Evolutionary conservation across 2,797 vertebrate genomes (phyloP), one percentile per base, ranked within the genome.

Genomic region (Urosaurus nigricauda): DNA sequence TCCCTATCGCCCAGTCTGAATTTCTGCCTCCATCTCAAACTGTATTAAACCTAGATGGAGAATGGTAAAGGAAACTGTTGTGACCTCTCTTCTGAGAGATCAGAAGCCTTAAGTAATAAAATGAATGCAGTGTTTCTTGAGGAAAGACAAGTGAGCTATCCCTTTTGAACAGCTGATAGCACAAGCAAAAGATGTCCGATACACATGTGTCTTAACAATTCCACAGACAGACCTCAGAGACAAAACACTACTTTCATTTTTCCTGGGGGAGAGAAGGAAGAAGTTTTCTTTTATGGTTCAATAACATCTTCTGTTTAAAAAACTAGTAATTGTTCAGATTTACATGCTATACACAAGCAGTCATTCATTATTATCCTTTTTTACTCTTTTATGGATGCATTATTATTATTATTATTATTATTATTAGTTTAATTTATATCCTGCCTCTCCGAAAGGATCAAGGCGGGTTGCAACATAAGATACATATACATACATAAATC

Each of bases 21-120:
- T 87, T 89, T 83, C 70, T 32, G 74, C 88, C 92, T 40, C 93
- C 91, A 92, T 94, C 93, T 93, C 94, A 95, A 96, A 90, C 91
- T 91, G 93, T 87, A 93, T 92, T 85, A 90, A 84, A 86, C 74
- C 92, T 87, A 91, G 92, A 40, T 90, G 79, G 90, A 92, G 87
- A 74, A 87, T 89, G 88, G 83, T 53, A 87, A 90, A 92, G 82
- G 89, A 83, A 63, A 88, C 56, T 17, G 68, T 63, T 77, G 26
- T 74, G 40, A 77, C 86, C 73, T n/a, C 53, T 86, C 83, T 93
- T 53, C 63, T 73, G 79, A 79, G 79, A 94, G 87, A 89, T 85
- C 85, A 1, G 0, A 84, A 82, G 87, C 60, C 0, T 0, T 86
- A 88, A 84, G 84, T 80, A 90, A 89, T 82, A 86, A 43, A 82